Evolutionary conservation across 2,113 vertebrate genomes (phyloP).

Genomic region (Limnothrissa miodon): DNA sequence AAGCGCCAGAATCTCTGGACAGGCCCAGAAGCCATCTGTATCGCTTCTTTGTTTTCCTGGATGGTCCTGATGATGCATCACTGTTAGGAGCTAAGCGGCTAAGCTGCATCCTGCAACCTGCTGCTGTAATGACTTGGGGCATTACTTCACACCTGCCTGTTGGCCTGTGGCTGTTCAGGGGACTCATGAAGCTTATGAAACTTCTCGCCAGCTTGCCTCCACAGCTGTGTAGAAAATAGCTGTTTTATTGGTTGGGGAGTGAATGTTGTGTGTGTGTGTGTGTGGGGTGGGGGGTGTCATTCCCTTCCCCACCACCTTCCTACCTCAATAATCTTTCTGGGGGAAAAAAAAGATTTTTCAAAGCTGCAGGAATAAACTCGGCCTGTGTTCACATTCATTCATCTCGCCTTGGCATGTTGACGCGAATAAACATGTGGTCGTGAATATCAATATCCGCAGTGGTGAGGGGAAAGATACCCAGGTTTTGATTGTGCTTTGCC

Average conservation of each 20-base stretch:
- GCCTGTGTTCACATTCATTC: background rate
- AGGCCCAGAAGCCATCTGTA: background rate
- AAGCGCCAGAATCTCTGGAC: conserved; percentile 47
- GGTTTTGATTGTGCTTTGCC: conserved; percentile 18
- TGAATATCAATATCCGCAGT: conserved; percentile 18
- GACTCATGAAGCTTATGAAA: background rate
- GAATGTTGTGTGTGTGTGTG: too few species aligned
- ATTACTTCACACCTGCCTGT: background rate
- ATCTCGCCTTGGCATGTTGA: conserved; percentile 7
- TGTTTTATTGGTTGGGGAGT: background rate
- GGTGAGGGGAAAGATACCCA: background rate
- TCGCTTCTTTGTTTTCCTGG: background rate
- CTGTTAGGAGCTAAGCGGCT: background rate
- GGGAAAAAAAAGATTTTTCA: background rate
- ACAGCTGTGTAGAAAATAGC: conserved; percentile 5
- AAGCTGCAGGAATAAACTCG: background rate
- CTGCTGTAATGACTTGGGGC: background rate
- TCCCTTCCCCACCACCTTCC: background rate
- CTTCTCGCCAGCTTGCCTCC: background rate
- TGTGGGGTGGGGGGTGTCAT: background rate
- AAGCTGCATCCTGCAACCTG: background rate
- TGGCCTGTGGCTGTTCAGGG: background rate
- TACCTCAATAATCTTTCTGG: background rate
- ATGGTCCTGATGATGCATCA: background rate
- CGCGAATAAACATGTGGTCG: background rate